Evolutionary conservation across 2,797 vertebrate genomes (phyloP).

Genomic region (Aselliscus stoliczkanus): DNA sequence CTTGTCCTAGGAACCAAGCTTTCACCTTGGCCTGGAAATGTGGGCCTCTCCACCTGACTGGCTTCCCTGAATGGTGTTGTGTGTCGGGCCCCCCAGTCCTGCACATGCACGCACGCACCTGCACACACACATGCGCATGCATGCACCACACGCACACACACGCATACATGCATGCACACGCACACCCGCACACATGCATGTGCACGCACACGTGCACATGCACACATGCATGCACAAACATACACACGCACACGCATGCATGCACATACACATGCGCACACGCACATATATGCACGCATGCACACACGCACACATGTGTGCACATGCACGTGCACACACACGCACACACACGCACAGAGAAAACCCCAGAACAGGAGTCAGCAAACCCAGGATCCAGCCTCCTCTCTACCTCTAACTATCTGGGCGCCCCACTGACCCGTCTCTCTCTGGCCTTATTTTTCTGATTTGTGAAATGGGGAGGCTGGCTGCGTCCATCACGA

Average conservation of each 20-base stretch:
- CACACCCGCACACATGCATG: too few relatives aligned
- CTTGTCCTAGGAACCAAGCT: not conserved
- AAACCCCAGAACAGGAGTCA: not conserved
- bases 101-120: not conserved
- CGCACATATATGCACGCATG: too few relatives aligned
- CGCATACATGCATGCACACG: too few relatives aligned
- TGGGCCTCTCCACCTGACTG: rapidly evolving
- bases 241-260: not conserved
- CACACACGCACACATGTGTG: not conserved
- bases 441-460: not conserved
- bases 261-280: not conserved
- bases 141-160: too few relatives aligned
- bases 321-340: too few relatives aligned
- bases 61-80: not conserved
- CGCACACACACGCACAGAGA: rapidly evolving
- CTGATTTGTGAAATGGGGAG: not conserved
- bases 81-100: rapidly evolving
- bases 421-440: rapidly evolving
- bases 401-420: not conserved
- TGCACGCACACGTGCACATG: too few relatives aligned
- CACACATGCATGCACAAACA: too few relatives aligned
- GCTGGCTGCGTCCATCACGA: too few relatives aligned
- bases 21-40: not conserved
- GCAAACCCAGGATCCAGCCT: not conserved
- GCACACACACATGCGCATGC: too few relatives aligned